Evolutionary conservation across 2,888 invertebrate species (phyloP), one percentile per base, ranked within the genome.

Genomic region (Aleiodes testaceus): DNA sequence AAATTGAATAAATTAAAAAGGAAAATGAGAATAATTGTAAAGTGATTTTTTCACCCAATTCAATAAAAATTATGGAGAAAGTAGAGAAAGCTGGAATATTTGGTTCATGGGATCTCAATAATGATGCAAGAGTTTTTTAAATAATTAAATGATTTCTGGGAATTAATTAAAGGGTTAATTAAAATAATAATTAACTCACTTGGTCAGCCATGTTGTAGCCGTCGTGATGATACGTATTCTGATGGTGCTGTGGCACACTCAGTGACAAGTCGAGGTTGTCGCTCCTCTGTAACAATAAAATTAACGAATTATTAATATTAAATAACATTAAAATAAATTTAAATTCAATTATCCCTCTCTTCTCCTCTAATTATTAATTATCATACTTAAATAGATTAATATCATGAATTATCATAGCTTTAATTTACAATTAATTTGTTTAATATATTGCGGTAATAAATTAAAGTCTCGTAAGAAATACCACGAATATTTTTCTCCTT

Each of bases 131-230:
- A 36, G 11, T 49, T 47, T 16, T 47, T 49, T 66, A 50, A 64
- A 20, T 44, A 11, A 55, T 47, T 22, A 55, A 49, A 20, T 47
- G 30, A 70, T 52, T 71, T 45, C 30, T 63, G 61, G 64, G 45
- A 45, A 66, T 50, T 50, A 12, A 52, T 50, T 50, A 16, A 52
- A 12, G 36, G 36, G 11, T 1, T 36, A 49, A 16, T 16, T 49
- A 16, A 49, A 49, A 49, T 49, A 61, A 5, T 64, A 20, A 47
- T 36, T 6, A 18, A 67, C 88, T 88, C 85, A 93, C 93, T 92
- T 94, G 93, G 88, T 93, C 93, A 87, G 92, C 91, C 93, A 93
- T 93, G 88, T 91, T 92, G 91, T 93, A 93, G 81, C 92, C 92
- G 81, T 84, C 86, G 87, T 92, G 91, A 82, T 91, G 90, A 82